Conservation (phyloP, 2,797 vertebrate genomes). For the Psittacula derbiana region DNA sequence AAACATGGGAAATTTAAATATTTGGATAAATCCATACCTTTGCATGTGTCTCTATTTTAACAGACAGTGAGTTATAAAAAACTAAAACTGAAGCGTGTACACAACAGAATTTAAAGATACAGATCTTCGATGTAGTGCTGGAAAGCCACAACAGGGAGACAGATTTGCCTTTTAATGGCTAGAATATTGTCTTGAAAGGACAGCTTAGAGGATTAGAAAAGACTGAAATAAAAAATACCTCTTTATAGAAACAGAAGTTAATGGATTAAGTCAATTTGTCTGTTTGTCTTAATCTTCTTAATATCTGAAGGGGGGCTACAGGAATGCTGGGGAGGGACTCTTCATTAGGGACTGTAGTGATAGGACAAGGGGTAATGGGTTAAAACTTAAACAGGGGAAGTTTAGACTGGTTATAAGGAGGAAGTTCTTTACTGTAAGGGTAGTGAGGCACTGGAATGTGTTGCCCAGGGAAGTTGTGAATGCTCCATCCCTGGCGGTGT, state of each 20-base stretch:
- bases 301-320: neutral
- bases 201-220: neutral
- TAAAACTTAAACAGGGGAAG: too few species aligned
- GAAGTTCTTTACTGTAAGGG: too few species aligned
- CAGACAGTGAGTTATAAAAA: neutral
- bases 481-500: too few species aligned
- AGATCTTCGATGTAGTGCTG: neutral
- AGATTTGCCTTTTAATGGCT: neutral
- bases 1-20: neutral
- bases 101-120: neutral
- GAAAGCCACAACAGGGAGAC: neutral
- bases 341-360: too few species aligned
- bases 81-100: neutral
- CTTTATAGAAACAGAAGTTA: neutral
- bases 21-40: neutral
- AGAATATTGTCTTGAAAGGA: neutral
- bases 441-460: too few species aligned
- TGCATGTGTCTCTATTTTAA: neutral
- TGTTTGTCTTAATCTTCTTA: neutral
- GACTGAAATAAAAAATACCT: neutral
- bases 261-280: neutral
- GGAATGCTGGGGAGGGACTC: too few species aligned
- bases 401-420: too few species aligned
- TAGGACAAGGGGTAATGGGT: too few species aligned
- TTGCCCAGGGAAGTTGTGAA: too few species aligned